Base-by-base conservation (phyloP, 1,140 invertebrate species). In the Mycetomoellerius zeteki region DNA sequence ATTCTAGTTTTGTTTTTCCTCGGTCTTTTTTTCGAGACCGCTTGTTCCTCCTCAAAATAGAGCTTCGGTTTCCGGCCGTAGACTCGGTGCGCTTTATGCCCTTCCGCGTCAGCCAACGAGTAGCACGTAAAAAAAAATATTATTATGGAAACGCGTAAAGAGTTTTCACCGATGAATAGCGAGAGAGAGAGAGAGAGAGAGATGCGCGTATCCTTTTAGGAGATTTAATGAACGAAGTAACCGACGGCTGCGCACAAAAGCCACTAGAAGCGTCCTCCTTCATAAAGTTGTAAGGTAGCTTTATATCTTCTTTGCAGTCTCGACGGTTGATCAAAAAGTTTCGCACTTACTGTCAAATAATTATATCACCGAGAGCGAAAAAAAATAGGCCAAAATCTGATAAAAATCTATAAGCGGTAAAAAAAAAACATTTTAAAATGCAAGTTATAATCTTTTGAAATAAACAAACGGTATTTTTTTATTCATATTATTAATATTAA, bases 31-130 rank as follows among this genome's bases (percentile, higher is more conserved):
- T 60, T 73, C 16, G 54, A 58, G 33, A 1, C 10, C 54, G 69
- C 24, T 75, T 56, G 80, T 73, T 50, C 24, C 16, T 84, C 69
- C 14, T 75, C 67, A n/a, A 58, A 81, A 81, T 81, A 81, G 65
- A 84, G 69, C 71, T 75, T 75, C 56, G 56, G 54, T 84, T 84
- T 84, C 80, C 69, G 69, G 19, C n/a, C 37, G 69, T 62, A 75
- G 69, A 73, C 37, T 21, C 67, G 16, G 21, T 75, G 24, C 58
- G 56, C 12, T 82, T 84, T 75, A 84, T 60, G 24, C 14, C 4
- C 52, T 82, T 82, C 37, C 80, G 54, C 80, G 14, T 43, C 27
- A 56, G 71, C 12, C 19, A 54, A n/a, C 21, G n/a, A 21, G 37
- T 1, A 33, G 43, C 54, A 27, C 43, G 24, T 60, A 60, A 75